phyloP scores from a whole-genome alignment of 2,888 invertebrate species.

The Pammene fasciana region DNA sequence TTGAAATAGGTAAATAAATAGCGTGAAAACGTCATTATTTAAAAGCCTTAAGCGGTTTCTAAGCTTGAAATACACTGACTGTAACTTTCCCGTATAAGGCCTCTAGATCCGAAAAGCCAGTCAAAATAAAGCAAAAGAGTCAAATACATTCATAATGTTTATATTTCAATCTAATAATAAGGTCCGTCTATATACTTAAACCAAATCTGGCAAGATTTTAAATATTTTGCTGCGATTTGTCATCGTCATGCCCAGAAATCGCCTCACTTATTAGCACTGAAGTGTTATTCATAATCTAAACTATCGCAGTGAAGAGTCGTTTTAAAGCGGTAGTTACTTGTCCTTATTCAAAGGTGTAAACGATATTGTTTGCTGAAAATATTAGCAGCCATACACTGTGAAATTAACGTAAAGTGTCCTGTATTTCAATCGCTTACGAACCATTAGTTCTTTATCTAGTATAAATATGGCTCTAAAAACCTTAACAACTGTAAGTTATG shows the following conservation, averaged over 20 bases:
- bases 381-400: not conserved
- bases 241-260: not conserved
- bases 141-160: too few relatives aligned
- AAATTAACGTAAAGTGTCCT: conserved; percentile 9
- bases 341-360: conserved; percentile 13
- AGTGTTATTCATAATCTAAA: conserved; percentile 6
- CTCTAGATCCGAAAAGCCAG: not conserved
- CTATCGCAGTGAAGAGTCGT: not conserved
- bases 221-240: conserved; percentile 18
- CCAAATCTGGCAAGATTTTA: conserved; percentile 18
- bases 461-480: too few relatives aligned
- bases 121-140: not conserved
- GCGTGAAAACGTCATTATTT: too few relatives aligned
- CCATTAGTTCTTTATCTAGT: too few relatives aligned
- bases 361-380: conserved; percentile 23
- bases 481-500: too few relatives aligned
- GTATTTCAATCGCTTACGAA: not conserved
- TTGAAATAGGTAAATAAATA: too few relatives aligned
- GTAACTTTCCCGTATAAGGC: too few relatives aligned
- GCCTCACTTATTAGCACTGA: conserved; percentile 21
- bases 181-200: conserved; percentile 11
- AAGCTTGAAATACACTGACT: too few relatives aligned
- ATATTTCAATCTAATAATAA: too few relatives aligned
- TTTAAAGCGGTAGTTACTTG: not conserved
- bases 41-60: too few relatives aligned